Percentiles rank a stretch among this genome's conserved stretches.
phyloP scores from a whole-genome alignment of 2,113 vertebrate species.

The Oceanodroma tethys region DNA sequence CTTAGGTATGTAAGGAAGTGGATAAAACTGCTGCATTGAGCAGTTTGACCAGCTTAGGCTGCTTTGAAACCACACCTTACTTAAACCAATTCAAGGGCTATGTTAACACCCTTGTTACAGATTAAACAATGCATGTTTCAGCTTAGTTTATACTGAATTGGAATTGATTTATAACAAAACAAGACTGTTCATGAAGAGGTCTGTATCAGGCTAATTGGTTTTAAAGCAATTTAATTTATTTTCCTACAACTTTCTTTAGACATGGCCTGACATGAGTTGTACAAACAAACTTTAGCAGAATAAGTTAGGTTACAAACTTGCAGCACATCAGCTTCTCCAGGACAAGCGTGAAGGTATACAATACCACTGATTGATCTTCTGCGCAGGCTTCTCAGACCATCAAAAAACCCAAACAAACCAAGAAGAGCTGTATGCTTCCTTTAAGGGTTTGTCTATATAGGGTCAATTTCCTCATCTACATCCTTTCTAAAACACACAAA shows the following conservation, averaged over 20 bases:
- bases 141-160: not conserved
- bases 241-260: not conserved
- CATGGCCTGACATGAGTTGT: not conserved
- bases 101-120: not conserved
- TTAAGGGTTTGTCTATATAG: not conserved
- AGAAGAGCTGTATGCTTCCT: not conserved
- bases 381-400: not conserved
- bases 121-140: not conserved
- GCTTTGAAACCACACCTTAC: constrained; percentile 9
- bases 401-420: not conserved
- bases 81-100: not conserved
- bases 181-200: not conserved
- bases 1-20: constrained; percentile 2
- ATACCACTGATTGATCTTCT: not conserved
- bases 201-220: not conserved
- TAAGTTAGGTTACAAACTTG: not conserved
- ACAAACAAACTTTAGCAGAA: not conserved
- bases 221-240: not conserved
- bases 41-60: not conserved
- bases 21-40: not conserved
- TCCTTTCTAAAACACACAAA: not conserved
- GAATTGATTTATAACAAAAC: not conserved
- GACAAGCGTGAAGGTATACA: not conserved
- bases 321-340: not conserved
- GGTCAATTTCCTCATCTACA: not conserved